Conservation (phyloP, 2,113 vertebrate species). For the Onychostruthus taczanowskii region DNA sequence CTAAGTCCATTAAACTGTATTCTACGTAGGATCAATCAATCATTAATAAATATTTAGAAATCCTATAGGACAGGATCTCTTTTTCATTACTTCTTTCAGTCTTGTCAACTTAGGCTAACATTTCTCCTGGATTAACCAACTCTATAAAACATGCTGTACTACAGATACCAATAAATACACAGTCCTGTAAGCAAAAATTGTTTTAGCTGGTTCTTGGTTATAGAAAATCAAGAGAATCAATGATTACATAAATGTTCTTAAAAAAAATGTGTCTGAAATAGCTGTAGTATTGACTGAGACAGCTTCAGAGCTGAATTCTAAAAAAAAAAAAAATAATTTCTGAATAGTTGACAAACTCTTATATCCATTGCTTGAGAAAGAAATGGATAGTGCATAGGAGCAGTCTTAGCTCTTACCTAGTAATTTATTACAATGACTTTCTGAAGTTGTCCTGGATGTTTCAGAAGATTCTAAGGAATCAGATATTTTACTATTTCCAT, state of each 20-base stretch:
- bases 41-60: neutral
- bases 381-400: neutral
- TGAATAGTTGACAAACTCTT: neutral
- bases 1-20: neutral
- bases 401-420: neutral
- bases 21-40: neutral
- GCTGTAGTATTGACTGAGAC: neutral
- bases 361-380: neutral
- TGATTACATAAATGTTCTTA: conserved; percentile 8
- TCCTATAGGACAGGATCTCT: neutral
- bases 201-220: neutral
- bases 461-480: neutral
- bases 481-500: neutral
- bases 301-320: neutral
- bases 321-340: neutral
- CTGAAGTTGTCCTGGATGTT: neutral
- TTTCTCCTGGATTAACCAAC: neutral
- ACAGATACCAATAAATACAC: neutral
- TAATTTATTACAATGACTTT: neutral
- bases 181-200: neutral
- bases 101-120: neutral
- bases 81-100: neutral
- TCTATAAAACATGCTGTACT: neutral
- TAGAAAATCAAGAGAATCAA: neutral
- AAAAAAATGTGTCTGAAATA: conserved; percentile 5